phyloP scores from a whole-genome alignment of 2,113 vertebrate genomes.

The Cyprinodon tularosa region DNA sequence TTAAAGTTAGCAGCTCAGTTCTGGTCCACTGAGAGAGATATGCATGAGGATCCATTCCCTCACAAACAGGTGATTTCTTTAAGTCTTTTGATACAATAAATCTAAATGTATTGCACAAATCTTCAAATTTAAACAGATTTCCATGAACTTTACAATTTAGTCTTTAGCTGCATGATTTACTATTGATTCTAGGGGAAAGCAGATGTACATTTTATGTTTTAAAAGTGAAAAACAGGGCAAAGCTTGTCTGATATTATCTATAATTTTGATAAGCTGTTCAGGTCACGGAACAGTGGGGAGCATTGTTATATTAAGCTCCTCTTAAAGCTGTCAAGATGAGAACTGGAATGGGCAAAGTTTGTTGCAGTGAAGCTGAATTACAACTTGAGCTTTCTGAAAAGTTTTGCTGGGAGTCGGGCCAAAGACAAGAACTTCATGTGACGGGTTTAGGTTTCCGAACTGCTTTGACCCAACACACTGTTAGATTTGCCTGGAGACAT shows the following conservation, averaged over 20 bases:
- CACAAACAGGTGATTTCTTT: too few species aligned
- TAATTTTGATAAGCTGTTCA: neutral
- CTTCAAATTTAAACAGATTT: too few species aligned
- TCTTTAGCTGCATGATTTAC: too few species aligned
- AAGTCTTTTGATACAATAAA: too few species aligned
- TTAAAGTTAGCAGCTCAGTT: neutral
- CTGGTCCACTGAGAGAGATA: neutral
- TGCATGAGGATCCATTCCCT: too few species aligned
- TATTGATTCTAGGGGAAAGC: neutral
- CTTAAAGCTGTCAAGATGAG: neutral
- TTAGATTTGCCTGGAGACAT: neutral
- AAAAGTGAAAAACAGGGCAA: neutral
- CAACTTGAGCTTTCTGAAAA: neutral
- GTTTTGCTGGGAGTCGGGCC: neutral
- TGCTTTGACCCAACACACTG: accelerated
- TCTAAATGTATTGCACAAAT: too few species aligned
- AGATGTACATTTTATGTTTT: neutral
- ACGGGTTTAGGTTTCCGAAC: neutral
- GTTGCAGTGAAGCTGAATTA: neutral
- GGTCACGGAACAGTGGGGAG: neutral
- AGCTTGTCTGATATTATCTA: neutral
- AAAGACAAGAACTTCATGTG: neutral
- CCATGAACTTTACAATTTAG: too few species aligned
- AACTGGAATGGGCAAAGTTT: neutral
- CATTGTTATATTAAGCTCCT: neutral